Evolutionary conservation across 1,140 invertebrate genomes (phyloP), one percentile per base, ranked within the genome.

Genomic region (Diploscapter pachys): DNA sequence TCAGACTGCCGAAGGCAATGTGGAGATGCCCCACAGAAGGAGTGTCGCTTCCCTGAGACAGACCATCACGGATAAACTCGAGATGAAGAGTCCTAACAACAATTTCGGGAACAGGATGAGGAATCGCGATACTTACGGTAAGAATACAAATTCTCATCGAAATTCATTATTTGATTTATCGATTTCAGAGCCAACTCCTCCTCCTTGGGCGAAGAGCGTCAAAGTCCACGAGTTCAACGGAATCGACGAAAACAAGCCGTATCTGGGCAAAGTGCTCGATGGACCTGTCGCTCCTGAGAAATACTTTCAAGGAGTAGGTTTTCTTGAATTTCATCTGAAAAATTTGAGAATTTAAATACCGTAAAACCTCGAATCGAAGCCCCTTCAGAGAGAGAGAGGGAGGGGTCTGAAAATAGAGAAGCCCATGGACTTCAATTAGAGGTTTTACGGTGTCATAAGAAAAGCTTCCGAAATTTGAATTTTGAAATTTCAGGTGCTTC

Each of bases 261-360:
- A 57, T 13, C 62, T 74, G 54, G 73, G 73, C 68, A 11, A 67
- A 61, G 73, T 74, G 8, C 51, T 74, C 0, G 73, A 74, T 56
- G 73, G 73, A n/a, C 73, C 66, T 8, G 65, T 74, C 3, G 61
- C 55, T 69, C 73, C 73, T 5, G 64, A 61, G n/a, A 74, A 74
- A 53, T 74, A 57, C 53, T 74, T 64, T 63, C 73, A 74, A 62
- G 73, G 73, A 8, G 73, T 74, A 3, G 31, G 31, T 31, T 31
- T 31, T 31, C 31, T 31, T 31, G 31, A 31, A 1, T 1, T 31
- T 31, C 0, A 31, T 31, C 31, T n/a, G 31, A 31, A 31, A 31
- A 31, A 0, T 31, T 31, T 31, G 31, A 0, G 31, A 31, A 31
- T 31, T 31, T 31, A 31, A 31, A 31, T 31, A 31, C 31, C 31